Percentiles rank a stretch among this genome's conserved stretches.
Conservation (phyloP, 2,888 invertebrate species). For the Oegoconia quadripuncta region DNA sequence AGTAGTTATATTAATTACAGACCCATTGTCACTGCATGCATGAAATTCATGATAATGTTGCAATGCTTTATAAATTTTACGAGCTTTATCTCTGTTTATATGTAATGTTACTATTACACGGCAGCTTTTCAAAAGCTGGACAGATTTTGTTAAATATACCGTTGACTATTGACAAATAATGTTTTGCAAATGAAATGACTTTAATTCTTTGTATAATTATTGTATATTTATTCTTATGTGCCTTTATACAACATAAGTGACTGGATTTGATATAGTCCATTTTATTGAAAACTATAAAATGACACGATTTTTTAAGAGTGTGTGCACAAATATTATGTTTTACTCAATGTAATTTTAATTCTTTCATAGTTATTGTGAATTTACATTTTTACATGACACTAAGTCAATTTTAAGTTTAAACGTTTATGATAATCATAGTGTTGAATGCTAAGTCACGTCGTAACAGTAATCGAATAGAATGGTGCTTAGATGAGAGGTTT, state of each 20-base stretch:
- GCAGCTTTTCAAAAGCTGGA: slow-evolving; percentile 26
- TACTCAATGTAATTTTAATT: slow-evolving; percentile 53
- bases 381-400: slow-evolving; percentile 58
- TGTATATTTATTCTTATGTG: slow-evolving; percentile 73
- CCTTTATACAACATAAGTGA: slow-evolving; percentile 67
- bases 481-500: slow-evolving; percentile 72
- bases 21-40: neutral
- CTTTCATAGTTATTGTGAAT: slow-evolving; percentile 51
- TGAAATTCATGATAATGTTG: neutral
- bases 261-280: slow-evolving; percentile 70
- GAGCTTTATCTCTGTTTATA: slow-evolving; percentile 25
- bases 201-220: slow-evolving; percentile 33
- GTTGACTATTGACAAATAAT: slow-evolving; percentile 36
- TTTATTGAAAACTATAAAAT: slow-evolving; percentile 50
- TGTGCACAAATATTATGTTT: slow-evolving; percentile 72
- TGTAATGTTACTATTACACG: slow-evolving; percentile 20
- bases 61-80: slow-evolving; percentile 17
- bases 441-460: slow-evolving; percentile 69
- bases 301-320: slow-evolving; percentile 60
- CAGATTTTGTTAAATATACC: slow-evolving; percentile 25
- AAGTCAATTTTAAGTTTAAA: slow-evolving; percentile 66
- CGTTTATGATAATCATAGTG: slow-evolving; percentile 61
- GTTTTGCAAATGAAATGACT: slow-evolving; percentile 36
- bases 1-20: neutral
- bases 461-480: slow-evolving; percentile 77